Evolutionary conservation across 37 sponge, comb jelly and placozoan genomes (phyloP).

Genomic region (Bolinopsis microptera): DNA sequence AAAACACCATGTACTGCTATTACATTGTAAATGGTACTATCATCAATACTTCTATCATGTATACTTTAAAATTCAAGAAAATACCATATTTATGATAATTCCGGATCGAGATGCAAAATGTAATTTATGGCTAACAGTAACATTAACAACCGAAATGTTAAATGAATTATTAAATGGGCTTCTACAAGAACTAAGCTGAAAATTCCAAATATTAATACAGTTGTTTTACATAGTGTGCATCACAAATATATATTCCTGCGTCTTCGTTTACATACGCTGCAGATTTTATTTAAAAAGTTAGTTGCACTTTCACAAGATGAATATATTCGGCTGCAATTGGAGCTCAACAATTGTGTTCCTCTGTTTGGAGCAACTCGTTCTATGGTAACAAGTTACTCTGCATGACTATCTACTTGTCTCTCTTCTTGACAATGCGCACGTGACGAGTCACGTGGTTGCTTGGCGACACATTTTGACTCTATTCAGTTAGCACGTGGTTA

Average conservation of each 20-base stretch:
- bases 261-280: neutral
- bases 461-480: neutral
- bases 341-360: neutral
- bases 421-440: neutral
- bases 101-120: too few relatives aligned
- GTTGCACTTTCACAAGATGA: neutral
- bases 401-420: neutral
- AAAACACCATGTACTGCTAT: too few relatives aligned
- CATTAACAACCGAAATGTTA: too few relatives aligned
- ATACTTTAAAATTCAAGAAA: too few relatives aligned
- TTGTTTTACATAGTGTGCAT: neutral
- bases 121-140: too few relatives aligned
- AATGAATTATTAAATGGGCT: neutral
- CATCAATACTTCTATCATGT: too few relatives aligned
- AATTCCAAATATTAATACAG: neutral
- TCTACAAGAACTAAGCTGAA: neutral
- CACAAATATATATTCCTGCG: neutral
- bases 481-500: neutral
- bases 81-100: too few relatives aligned
- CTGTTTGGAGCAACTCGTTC: neutral
- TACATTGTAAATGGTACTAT: too few relatives aligned
- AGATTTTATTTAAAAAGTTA: neutral
- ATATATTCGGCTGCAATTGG: neutral
- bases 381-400: neutral
- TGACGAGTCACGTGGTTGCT: neutral